These are phyloP conservation scores for Scaptomyza pallida DNA, from an alignment of 1,140 invertebrate species.

Conservation along the genomic window DNA sequence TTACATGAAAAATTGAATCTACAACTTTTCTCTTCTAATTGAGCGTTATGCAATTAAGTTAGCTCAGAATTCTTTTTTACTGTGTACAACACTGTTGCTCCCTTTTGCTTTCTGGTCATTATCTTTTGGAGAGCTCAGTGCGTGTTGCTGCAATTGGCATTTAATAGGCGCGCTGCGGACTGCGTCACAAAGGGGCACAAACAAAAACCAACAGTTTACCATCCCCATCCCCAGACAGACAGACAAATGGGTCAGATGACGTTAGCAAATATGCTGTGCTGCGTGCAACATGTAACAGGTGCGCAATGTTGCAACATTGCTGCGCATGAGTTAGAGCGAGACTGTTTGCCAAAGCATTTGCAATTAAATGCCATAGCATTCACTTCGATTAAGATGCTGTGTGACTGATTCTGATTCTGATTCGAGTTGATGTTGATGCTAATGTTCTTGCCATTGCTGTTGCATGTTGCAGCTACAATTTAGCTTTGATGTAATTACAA, in stretches of 20 bases:
- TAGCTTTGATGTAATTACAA: constrained; percentile 22
- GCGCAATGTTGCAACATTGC: constrained; percentile 33
- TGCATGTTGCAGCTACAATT: neutral
- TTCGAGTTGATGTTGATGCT: neutral
- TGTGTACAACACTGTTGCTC: neutral
- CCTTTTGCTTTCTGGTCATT: constrained; percentile 20
- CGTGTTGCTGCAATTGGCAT: constrained; percentile 56
- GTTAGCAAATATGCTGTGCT: constrained; percentile 28
- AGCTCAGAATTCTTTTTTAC: neutral
- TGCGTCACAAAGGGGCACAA: constrained; percentile 10
- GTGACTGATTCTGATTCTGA: neutral
- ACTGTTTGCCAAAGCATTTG: constrained; percentile 10
- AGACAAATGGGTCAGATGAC: constrained; percentile 14
- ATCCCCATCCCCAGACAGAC: neutral
- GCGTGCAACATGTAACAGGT: constrained; percentile 40
- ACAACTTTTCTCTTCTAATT: no score
- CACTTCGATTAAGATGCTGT: constrained; percentile 24
- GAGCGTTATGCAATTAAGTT: no score
- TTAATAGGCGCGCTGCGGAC: constrained; percentile 47
- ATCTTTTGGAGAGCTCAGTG: constrained; percentile 33
- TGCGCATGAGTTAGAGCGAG: no score
- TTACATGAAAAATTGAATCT: no score
- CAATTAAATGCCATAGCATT: constrained; percentile 29
- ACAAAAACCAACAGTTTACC: no score
- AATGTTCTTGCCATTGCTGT: neutral